Conservation (phyloP, 64 coral and sea anemone genomes). For the Stichodactyla mertensii region DNA sequence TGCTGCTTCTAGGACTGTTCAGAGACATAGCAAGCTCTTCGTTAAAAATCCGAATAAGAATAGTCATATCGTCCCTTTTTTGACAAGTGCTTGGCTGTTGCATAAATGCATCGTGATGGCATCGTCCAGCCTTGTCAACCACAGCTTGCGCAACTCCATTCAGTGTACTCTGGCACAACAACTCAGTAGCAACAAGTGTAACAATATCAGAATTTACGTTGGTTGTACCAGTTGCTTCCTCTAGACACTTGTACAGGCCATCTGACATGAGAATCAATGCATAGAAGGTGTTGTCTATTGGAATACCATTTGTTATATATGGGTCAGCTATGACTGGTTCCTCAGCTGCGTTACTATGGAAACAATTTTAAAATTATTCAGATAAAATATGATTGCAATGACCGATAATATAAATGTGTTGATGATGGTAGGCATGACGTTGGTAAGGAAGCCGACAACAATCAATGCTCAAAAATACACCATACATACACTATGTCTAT, state of each 20-base stretch:
- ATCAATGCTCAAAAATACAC: no score
- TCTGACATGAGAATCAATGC: slow-evolving; percentile 93
- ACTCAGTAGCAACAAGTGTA: slow-evolving; percentile 68
- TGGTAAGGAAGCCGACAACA: not conserved
- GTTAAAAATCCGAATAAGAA: slow-evolving; percentile 76
- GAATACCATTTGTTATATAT: slow-evolving; percentile 68
- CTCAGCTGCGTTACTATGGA: slow-evolving; percentile 56
- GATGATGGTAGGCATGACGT: not conserved
- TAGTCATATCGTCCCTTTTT: slow-evolving; percentile 95
- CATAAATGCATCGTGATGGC: slow-evolving; percentile 92
- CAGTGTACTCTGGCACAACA: slow-evolving; percentile 70
- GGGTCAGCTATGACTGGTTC: slow-evolving; percentile 97
- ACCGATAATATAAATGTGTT: not conserved
- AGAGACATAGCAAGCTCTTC: slow-evolving; percentile 60
- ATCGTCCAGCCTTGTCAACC: slow-evolving; percentile 74
- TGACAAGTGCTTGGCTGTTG: slow-evolving; percentile 74
- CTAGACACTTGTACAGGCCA: slow-evolving; percentile 81
- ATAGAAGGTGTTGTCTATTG: slow-evolving; percentile 77
- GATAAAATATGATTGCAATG: not conserved
- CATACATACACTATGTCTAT: no score
- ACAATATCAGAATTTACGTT: slow-evolving; percentile 81
- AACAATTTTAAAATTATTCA: not conserved
- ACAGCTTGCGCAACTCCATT: slow-evolving; percentile 89
- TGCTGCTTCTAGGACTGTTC: slow-evolving; percentile 68
- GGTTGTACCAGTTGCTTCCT: slow-evolving; percentile 62